These are phyloP conservation scores for Agrochola macilenta DNA, from an alignment of 2,888 invertebrate genomes.

Conservation along the genomic window DNA sequence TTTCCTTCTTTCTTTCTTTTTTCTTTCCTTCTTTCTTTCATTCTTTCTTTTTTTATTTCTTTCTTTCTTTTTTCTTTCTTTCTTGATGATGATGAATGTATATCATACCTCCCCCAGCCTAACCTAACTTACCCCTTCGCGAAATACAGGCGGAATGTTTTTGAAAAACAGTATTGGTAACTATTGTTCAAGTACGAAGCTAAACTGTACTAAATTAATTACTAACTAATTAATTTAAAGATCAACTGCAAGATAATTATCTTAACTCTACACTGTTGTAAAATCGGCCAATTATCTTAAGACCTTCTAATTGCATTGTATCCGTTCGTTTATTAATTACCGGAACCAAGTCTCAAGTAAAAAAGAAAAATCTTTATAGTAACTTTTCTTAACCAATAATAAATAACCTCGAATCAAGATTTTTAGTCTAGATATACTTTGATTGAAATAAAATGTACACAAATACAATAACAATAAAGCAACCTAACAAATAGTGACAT, in stretches of 20 bases:
- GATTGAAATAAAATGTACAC: background rate
- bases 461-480: background rate
- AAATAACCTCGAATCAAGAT: too few relatives aligned
- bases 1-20: too few relatives aligned
- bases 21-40: too few relatives aligned
- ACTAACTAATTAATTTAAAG: constrained; percentile 15
- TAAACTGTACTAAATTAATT: background rate
- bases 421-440: too few relatives aligned
- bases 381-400: too few relatives aligned
- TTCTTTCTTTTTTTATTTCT: too few relatives aligned
- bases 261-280: constrained; percentile 8
- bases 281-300: constrained; percentile 23
- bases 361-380: too few relatives aligned
- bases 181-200: background rate
- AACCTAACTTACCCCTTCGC: background rate
- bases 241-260: constrained; percentile 29
- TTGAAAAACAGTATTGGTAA: background rate
- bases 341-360: background rate
- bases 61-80: too few relatives aligned
- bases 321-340: constrained; percentile 19
- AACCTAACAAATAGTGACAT: too few relatives aligned
- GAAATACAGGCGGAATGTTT: background rate
- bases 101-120: too few relatives aligned
- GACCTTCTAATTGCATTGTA: constrained; percentile 9
- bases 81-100: background rate